These are phyloP conservation scores for Tokudaia muenninki DNA, from an alignment of 2,797 vertebrate species.

Conservation along the genomic window DNA sequence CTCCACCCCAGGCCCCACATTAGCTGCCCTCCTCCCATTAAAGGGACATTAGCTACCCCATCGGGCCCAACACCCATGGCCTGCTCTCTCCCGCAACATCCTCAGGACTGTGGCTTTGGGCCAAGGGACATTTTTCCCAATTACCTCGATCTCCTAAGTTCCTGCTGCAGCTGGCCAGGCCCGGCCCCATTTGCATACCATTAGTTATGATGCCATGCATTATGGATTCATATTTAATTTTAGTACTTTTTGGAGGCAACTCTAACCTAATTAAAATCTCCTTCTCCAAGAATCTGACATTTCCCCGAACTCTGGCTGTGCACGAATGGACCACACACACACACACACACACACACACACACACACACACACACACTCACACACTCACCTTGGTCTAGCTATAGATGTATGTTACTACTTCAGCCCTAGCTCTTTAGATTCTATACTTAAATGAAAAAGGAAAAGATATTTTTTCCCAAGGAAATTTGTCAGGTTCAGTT, in stretches of 20 bases:
- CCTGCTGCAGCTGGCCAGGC: slow-evolving; percentile 62
- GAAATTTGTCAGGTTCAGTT: slow-evolving; percentile 15
- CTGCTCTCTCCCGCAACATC: slow-evolving; percentile 38
- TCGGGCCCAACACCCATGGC: slow-evolving; percentile 19
- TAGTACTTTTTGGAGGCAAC: slow-evolving; percentile 80
- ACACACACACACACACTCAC: accelerated
- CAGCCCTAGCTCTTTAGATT: background rate
- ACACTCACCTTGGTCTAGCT: background rate
- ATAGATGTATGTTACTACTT: background rate
- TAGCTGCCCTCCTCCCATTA: slow-evolving; percentile 33
- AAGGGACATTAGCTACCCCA: slow-evolving; percentile 3
- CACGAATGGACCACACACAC: background rate
- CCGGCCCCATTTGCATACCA: slow-evolving; percentile 82
- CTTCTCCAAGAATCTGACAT: slow-evolving; percentile 79
- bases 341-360: accelerated
- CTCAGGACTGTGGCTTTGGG: slow-evolving; percentile 63
- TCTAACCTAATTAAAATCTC: slow-evolving; percentile 82
- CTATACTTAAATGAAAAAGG: slow-evolving; percentile 48
- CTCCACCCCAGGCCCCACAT: background rate
- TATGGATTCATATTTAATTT: slow-evolving; percentile 82
- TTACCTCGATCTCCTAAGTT: slow-evolving; percentile 75
- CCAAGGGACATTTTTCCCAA: slow-evolving; percentile 83
- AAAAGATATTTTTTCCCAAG: slow-evolving; percentile 28
- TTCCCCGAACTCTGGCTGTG: slow-evolving; percentile 8
- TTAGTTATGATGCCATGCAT: slow-evolving; percentile 82